Evolutionary conservation across 1,140 invertebrate species (phyloP).

Genomic region (Cotesia glomerata): DNA sequence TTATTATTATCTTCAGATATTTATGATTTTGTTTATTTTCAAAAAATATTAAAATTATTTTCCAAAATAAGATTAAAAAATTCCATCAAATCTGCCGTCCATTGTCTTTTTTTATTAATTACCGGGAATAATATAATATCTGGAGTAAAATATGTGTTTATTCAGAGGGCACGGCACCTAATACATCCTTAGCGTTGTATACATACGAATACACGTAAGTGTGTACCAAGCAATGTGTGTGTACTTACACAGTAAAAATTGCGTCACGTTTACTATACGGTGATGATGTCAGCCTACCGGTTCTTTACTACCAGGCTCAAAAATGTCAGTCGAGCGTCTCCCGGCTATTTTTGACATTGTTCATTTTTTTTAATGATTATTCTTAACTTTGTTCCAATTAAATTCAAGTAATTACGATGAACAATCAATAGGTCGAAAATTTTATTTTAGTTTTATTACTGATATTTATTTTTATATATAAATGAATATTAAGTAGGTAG

Average conservation of each 20-base stretch:
- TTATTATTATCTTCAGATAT: background rate
- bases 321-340: slow-evolving; percentile 49
- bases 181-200: background rate
- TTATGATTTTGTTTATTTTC: too few species aligned
- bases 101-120: background rate
- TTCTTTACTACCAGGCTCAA: slow-evolving; percentile 45
- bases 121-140: background rate
- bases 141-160: background rate
- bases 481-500: background rate
- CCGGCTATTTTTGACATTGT: slow-evolving; percentile 4
- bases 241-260: slow-evolving; percentile 43
- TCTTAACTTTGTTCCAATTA: background rate
- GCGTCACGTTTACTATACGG: slow-evolving; percentile 52
- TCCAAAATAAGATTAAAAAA: background rate
- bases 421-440: too few species aligned
- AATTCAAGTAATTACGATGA: too few species aligned
- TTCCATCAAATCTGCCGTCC: background rate
- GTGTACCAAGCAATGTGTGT: slow-evolving; percentile 5
- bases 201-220: background rate
- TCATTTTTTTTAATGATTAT: background rate
- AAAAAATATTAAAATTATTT: too few species aligned
- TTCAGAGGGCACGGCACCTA: slow-evolving; percentile 1
- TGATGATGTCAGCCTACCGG: slow-evolving; percentile 49
- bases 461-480: too few species aligned
- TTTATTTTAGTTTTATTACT: too few species aligned